Evolutionary conservation across 2,797 vertebrate species (phyloP), one percentile per base, ranked within the genome.

Genomic region (Anguilla pacifica): DNA sequence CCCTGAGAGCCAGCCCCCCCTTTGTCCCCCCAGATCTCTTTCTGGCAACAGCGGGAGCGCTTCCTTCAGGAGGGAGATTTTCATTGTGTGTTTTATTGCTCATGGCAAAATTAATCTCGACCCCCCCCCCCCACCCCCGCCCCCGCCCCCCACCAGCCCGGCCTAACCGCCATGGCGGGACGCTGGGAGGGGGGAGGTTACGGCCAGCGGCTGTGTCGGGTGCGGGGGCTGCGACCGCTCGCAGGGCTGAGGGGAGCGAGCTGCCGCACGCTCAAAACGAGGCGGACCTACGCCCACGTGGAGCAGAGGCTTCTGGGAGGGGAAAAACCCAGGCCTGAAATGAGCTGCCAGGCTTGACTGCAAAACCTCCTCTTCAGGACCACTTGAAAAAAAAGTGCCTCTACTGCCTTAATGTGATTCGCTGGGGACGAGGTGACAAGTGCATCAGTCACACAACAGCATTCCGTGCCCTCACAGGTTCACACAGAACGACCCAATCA

Each of bases 361-460:
- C 17, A 79, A 46, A 39, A 22, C 35, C 35, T 79, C 74, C 39
- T 35, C 35, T 35, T 19, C 0, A 46, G 13, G 39, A 79, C 28
- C 1, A 57, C 1, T 11, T 35, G 0, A 35, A 35, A 35, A 35
- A 35, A 35, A 17, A 46, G 28, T 3, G 74, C 35, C 39, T 5
- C 35, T 5, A 35, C 11, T 17, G 31, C 28, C 6, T 43, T 6
- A 46, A 79, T 43, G 39, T 1, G 13, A 19, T 22, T 46, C 6
- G 9, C 74, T 22, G 74, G 17, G 35, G 35, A 79, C 4, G 1
- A 79, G 15, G 74, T 79, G 74, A 79, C 5, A 15, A 46, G 3
- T 19, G 17, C 92, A 93, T 91, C 92, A 93, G 94, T 94, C 94
- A 51, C 6, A 25, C 67, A 77, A 17, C 49, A 10, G 9, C 31